Base-by-base conservation (phyloP, 2,113 vertebrate genomes). In the Bostrychus sinensis region DNA sequence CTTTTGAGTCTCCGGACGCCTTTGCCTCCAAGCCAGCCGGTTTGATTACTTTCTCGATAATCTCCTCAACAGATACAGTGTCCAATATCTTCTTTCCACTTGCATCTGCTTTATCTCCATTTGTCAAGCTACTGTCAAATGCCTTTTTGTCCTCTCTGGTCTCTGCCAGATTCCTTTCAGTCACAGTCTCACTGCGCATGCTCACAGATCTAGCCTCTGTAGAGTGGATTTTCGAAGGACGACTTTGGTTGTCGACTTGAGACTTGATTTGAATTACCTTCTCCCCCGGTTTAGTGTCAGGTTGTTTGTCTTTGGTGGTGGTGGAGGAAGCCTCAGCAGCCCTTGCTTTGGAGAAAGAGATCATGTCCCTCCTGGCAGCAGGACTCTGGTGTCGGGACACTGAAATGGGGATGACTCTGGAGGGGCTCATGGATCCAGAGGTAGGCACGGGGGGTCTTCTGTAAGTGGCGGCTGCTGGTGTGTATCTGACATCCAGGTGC, bases 11-110 rank as follows among this genome's bases (percentile, higher is more conserved):
- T 26, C 91, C 90, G 3, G 91, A 77, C 2, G 78, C 41, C 50
- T 80, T 79, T 30, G 83, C 69, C 22, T 94, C 91, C 2, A 85
- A 77, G 38, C 91, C 90, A 6, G 92, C 91, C 60, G 96, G 90
- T 50, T 92, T 94, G 0, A 94, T 92, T 38, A 95, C 92, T 65
- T 92, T 94, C 82, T 94, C 92, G 42, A 99, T 93, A 23, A 97
- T 94, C 38, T 95, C 94, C 59, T 93, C 86, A n/a, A 92, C 85
- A 65, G 81, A 86, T 51, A 89, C 83, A 1, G 82, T 42, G 43
- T 92, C 86, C 48, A 91, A 78, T 17, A 78, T 64, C 54, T 78
- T 88, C 62, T 86, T 87, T 56, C 89, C 80, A 70, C 53, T 59
- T 56, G 74, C 60, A 55, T 62, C 64, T 22, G 26, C 46, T 53